phyloP scores from a whole-genome alignment of 2,113 vertebrate species.

The Gnathonemus longibarbis region DNA sequence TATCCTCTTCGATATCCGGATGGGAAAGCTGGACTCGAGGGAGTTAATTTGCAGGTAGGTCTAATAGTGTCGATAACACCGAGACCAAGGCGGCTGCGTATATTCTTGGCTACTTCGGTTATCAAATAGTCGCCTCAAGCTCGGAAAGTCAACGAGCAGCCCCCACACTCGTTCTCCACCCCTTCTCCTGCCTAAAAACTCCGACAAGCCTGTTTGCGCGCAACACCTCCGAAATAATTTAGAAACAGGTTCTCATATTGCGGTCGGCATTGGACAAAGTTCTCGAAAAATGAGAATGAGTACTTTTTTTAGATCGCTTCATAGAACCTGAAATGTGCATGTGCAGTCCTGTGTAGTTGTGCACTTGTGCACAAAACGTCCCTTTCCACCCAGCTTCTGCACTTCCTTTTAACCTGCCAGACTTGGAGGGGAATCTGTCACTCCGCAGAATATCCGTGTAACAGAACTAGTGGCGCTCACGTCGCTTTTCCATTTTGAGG shows the following conservation, averaged over 20 bases:
- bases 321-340: neutral
- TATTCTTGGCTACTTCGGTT: constrained; percentile 7
- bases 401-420: neutral
- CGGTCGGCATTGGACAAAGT: neutral
- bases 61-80: constrained; percentile 3
- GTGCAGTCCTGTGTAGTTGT: neutral
- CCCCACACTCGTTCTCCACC: neutral
- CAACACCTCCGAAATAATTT: neutral
- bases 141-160: constrained; percentile 9
- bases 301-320: neutral
- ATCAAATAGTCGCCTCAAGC: neutral
- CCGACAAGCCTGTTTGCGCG: neutral
- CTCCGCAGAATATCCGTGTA: neutral
- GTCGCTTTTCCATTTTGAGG: neutral
- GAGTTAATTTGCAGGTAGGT: neutral
- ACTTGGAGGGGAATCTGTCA: neutral
- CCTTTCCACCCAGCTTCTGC: neutral
- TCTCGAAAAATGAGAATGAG: neutral
- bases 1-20: neutral
- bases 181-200: neutral
- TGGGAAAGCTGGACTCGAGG: neutral
- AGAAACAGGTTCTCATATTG: neutral
- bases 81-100: neutral
- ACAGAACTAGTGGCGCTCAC: neutral
- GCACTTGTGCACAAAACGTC: neutral